A percentile compares a stretch with the other conserved stretches of the same genome.
These are phyloP conservation scores for Micromys minutus DNA, from an alignment of 2,113 vertebrate species.

Conservation along the genomic window DNA sequence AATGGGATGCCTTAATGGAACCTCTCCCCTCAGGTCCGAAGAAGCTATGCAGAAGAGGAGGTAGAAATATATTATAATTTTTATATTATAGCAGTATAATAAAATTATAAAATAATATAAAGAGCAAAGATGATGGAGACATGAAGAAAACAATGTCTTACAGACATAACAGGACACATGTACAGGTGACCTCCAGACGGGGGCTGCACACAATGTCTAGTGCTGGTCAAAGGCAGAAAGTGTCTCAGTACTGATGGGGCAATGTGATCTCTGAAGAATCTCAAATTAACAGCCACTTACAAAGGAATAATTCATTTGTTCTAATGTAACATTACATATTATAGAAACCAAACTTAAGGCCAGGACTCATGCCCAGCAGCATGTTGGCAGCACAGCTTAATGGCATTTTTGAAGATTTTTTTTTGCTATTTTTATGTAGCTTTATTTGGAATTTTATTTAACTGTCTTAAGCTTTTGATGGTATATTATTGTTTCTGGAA, in stretches of 20 bases:
- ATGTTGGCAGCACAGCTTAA: background rate
- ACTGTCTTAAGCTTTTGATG: background rate
- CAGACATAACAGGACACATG: background rate
- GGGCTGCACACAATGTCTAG: no score
- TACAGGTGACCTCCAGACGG: background rate
- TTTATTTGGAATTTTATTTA: background rate
- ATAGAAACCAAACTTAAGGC: background rate
- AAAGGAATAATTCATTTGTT: background rate
- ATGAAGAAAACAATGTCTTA: background rate
- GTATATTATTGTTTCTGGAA: background rate
- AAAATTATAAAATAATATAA: no score
- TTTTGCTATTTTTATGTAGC: background rate
- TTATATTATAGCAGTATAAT: no score
- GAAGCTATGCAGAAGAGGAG: background rate
- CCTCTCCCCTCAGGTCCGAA: background rate
- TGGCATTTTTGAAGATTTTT: background rate
- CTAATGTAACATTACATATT: background rate
- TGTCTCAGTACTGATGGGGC: background rate
- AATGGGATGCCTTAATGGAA: background rate
- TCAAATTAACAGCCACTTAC: background rate
- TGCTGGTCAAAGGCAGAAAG: background rate
- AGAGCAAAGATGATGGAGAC: background rate
- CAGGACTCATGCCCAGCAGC: background rate
- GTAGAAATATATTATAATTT: no score
- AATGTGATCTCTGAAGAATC: background rate